These are phyloP conservation scores for Gryllus longicercus DNA, from an alignment of 2,888 invertebrate species.

Conservation along the genomic window DNA sequence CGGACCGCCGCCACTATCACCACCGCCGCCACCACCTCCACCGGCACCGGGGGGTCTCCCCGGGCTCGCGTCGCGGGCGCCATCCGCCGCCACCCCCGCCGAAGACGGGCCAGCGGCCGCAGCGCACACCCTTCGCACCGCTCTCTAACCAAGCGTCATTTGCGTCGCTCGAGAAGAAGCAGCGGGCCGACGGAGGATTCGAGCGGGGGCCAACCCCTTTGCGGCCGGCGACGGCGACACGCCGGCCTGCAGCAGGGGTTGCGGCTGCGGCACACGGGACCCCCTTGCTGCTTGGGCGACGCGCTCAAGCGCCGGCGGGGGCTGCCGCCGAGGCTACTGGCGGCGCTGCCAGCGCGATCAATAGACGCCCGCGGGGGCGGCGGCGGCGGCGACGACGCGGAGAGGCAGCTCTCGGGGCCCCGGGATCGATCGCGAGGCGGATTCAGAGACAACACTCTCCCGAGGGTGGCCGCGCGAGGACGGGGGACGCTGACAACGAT, in stretches of 20 bases:
- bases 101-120: neutral
- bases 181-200: neutral
- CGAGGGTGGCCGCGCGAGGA: no score
- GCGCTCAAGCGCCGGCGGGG: neutral
- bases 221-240: no score
- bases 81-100: neutral
- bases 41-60: neutral
- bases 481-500: neutral
- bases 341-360: slow-evolving; percentile 17
- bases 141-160: neutral
- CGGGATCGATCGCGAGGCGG: neutral
- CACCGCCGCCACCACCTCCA: neutral
- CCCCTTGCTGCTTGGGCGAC: neutral
- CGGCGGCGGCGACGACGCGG: slow-evolving; percentile 6
- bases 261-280: no score
- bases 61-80: slow-evolving; percentile 6
- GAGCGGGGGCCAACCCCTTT: no score
- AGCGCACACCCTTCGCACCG: neutral
- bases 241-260: no score
- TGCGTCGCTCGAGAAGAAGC: neutral
- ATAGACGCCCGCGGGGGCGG: neutral
- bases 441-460: no score
- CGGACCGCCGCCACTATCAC: neutral
- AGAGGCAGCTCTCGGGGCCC: neutral
- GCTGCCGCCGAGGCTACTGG: neutral